A percentile compares a stretch with the other conserved stretches of the same genome.
phyloP scores from a whole-genome alignment of 2,888 invertebrate genomes.

The Leucophora obtusa region DNA sequence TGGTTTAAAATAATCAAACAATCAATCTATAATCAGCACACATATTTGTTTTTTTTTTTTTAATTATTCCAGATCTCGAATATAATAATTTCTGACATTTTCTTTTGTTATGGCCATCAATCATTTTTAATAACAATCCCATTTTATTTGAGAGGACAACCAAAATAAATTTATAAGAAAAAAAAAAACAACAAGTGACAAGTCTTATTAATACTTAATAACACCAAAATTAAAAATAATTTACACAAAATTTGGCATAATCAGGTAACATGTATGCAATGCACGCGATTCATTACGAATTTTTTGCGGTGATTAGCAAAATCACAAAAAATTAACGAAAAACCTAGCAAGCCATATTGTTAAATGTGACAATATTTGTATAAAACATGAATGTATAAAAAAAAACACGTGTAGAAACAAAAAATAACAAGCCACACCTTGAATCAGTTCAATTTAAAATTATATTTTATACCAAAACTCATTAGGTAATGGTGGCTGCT shows the following conservation, averaged over 20 bases:
- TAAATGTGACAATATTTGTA: conserved; percentile 23
- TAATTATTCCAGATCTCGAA: not conserved
- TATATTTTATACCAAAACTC: conserved; percentile 33
- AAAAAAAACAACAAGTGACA: conserved; percentile 50
- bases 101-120: conserved; percentile 44
- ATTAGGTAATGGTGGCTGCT: conserved; percentile 57
- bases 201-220: conserved; percentile 61
- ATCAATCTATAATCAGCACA: not conserved
- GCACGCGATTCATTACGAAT: conserved; percentile 57
- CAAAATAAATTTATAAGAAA: conserved; percentile 27
- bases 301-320: conserved; percentile 48
- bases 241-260: conserved; percentile 62
- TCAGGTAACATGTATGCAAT: conserved; percentile 57
- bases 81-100: not conserved
- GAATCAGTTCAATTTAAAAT: conserved; percentile 31
- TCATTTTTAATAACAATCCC: conserved; percentile 40
- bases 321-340: conserved; percentile 1
- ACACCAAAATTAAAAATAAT: conserved; percentile 61
- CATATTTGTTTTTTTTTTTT: not conserved
- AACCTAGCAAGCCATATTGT: conserved; percentile 14
- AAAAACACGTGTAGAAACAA: conserved; percentile 27
- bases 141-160: conserved; percentile 39
- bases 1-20: too few relatives aligned
- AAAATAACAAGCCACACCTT: conserved; percentile 57
- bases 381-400: conserved; percentile 23